Percentiles rank a stretch among this genome's conserved stretches.
These are phyloP conservation scores for Eulemur coronatus DNA, from an alignment of 2,797 vertebrate genomes.

Conservation along the genomic window DNA sequence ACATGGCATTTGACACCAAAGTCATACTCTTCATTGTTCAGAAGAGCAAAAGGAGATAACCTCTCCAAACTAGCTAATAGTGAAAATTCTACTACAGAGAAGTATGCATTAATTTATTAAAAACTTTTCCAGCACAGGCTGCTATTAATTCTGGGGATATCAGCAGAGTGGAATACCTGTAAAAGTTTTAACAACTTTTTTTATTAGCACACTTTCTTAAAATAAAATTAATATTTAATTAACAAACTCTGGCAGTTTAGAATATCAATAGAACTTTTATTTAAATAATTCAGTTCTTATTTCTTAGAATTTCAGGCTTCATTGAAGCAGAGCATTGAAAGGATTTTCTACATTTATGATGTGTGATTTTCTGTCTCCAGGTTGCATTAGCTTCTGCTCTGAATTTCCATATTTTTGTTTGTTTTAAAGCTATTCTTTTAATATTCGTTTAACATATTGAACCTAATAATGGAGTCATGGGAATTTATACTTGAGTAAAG, in stretches of 20 bases:
- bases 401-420: constrained; percentile 26
- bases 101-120: not conserved
- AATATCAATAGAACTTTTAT: not conserved
- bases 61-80: not conserved
- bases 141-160: not conserved
- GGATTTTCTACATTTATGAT: not conserved
- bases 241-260: not conserved
- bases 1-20: not conserved
- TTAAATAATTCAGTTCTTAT: not conserved
- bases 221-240: constrained; percentile 16
- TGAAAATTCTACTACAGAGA: not conserved
- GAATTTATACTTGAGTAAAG: not conserved
- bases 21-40: not conserved
- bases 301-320: constrained; percentile 30
- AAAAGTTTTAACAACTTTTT: not conserved
- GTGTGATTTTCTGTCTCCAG: not conserved
- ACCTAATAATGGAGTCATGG: not conserved
- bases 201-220: not conserved
- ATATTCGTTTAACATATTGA: constrained; percentile 22
- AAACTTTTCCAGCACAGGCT: not conserved
- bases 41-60: not conserved
- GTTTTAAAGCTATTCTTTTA: constrained; percentile 44
- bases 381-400: not conserved
- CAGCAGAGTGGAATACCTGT: not conserved
- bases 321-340: not conserved